Percentiles rank a stretch among this genome's conserved stretches.
These are phyloP conservation scores for Apteryx mantelli DNA, from an alignment of 2,113 vertebrate genomes.

Conservation along the genomic window DNA sequence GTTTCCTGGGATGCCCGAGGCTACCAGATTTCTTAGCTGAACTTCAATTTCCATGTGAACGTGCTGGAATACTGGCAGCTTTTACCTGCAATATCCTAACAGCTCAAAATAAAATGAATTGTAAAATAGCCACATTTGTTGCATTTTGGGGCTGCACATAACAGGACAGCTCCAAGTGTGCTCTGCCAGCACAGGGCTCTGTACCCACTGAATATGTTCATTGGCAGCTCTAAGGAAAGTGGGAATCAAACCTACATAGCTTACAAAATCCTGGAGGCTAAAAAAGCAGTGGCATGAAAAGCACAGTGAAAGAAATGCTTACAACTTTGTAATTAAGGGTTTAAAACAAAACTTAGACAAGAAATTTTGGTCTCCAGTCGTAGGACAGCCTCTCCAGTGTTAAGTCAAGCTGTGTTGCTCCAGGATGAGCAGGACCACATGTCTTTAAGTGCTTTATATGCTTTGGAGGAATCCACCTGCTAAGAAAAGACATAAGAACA, in stretches of 20 bases:
- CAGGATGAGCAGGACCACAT: fast-evolving
- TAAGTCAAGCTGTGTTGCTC: neutral
- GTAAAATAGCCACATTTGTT: neutral
- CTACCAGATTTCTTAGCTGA: neutral
- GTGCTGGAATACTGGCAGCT: neutral
- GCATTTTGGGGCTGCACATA: neutral
- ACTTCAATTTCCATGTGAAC: neutral
- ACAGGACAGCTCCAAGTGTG: neutral
- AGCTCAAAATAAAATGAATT: neutral
- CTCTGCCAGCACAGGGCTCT: neutral
- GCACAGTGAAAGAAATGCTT: neutral
- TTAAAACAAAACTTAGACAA: neutral
- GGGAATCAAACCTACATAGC: neutral
- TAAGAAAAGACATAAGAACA: neutral
- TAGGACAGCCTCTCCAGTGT: neutral
- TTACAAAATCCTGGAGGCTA: neutral
- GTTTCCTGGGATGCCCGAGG: neutral
- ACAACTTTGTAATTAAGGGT: neutral
- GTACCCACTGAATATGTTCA: neutral
- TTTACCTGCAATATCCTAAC: neutral
- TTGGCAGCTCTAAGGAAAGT: neutral
- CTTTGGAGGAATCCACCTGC: constrained; percentile 57
- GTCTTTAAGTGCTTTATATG: neutral
- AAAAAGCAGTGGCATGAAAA: neutral
- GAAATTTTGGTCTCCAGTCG: neutral